Evolutionary conservation across 2,888 invertebrate genomes (phyloP).

Genomic region (Chalcosyrphus nemorum): DNA sequence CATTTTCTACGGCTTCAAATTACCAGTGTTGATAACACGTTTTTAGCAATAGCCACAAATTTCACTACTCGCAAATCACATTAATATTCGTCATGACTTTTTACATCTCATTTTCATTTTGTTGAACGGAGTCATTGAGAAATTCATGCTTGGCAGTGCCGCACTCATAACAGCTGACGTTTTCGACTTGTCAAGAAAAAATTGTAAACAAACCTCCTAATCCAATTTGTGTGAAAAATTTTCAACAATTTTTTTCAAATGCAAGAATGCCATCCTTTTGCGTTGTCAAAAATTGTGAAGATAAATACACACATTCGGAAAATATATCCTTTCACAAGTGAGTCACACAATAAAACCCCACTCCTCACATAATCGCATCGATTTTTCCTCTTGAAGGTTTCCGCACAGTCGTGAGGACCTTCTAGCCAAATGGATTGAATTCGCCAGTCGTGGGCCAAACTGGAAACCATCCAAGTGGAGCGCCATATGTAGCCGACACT

Average conservation of each 20-base stretch:
- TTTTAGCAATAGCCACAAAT: too few relatives aligned
- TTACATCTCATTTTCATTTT: too few relatives aligned
- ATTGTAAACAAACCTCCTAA: slow-evolving; percentile 21
- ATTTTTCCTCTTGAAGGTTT: slow-evolving; percentile 76
- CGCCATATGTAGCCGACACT: slow-evolving; percentile 81
- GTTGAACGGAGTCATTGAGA: not conserved
- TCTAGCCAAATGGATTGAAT: slow-evolving; percentile 80
- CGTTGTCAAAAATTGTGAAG: slow-evolving; percentile 80
- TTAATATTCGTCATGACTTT: too few relatives aligned
- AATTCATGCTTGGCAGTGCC: not conserved
- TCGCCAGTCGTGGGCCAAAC: slow-evolving; percentile 77
- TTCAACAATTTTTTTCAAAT: not conserved
- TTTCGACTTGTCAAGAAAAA: not conserved
- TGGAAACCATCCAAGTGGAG: slow-evolving; percentile 82
- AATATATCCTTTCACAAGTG: slow-evolving; percentile 82
- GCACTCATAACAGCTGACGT: not conserved
- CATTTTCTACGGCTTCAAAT: too few relatives aligned
- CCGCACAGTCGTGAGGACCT: slow-evolving; percentile 79
- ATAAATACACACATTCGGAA: slow-evolving; percentile 80
- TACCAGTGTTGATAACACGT: too few relatives aligned
- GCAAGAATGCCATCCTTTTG: slow-evolving; percentile 81
- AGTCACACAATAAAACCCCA: slow-evolving; percentile 2
- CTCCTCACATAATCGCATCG: not conserved
- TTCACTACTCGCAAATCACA: too few relatives aligned
- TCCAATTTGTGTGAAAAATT: not conserved